Conservation (phyloP, 2,113 vertebrate species). For the Enhydra lutris region DNA sequence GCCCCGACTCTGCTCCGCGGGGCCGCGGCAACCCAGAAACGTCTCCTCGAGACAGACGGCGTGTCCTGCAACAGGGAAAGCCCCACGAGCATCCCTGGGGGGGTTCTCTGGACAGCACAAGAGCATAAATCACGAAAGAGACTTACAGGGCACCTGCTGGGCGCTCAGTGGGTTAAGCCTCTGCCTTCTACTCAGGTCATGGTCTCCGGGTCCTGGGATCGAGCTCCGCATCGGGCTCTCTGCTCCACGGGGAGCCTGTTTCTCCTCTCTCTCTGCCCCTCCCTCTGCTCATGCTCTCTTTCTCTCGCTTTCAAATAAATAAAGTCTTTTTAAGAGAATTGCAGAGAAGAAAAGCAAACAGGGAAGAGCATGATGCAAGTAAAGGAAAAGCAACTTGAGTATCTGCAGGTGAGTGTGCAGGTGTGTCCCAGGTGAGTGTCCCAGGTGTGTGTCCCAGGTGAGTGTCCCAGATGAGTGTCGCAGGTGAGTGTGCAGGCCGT, state of each 20-base stretch:
- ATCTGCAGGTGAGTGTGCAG: not conserved
- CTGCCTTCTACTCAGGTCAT: not conserved
- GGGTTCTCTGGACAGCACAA: fast-evolving
- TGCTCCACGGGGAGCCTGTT: no score
- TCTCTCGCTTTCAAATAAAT: not conserved
- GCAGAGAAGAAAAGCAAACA: not conserved
- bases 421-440: not conserved
- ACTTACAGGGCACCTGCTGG: no score
- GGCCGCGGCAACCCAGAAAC: fast-evolving
- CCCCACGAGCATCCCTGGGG: not conserved
- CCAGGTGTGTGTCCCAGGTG: no score
- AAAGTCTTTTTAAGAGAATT: not conserved
- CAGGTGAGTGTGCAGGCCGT: no score
- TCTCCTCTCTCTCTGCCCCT: not conserved
- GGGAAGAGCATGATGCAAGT: fast-evolving
- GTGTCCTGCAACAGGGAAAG: fast-evolving
- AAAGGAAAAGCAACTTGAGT: not conserved
- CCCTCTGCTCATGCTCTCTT: not conserved
- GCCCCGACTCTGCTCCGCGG: fast-evolving
- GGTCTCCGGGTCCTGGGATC: not conserved
- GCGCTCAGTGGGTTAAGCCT: not conserved
- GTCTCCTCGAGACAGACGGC: fast-evolving
- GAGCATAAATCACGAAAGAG: no score
- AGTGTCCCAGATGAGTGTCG: no score
- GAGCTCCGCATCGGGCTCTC: no score